Percentiles rank a stretch among this genome's conserved stretches.
Evolutionary conservation across 1,140 invertebrate species (phyloP).

Genomic region (Drosophila rufa): DNA sequence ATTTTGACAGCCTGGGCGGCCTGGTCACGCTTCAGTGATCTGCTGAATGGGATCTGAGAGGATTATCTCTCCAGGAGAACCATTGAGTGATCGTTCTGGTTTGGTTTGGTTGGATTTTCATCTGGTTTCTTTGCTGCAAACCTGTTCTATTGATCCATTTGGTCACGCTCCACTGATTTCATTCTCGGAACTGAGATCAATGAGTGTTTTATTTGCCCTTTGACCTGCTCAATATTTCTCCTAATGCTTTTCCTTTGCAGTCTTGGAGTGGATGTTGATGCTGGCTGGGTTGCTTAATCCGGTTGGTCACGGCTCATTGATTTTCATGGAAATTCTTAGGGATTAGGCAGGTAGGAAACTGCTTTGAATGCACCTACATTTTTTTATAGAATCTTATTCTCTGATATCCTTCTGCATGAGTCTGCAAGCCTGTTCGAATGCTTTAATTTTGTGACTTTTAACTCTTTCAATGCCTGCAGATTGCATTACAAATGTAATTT

Average conservation of each 20-base stretch:
- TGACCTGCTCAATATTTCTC: background rate
- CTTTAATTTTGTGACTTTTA: conserved; percentile 42
- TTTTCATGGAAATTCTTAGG: conserved; percentile 10
- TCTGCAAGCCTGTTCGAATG: conserved; percentile 41
- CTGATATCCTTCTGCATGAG: background rate
- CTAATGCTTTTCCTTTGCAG: background rate
- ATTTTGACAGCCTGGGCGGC: conserved; percentile 39
- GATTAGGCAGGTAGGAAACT: background rate
- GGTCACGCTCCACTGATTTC: conserved; percentile 58
- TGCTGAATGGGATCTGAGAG: conserved; percentile 13
- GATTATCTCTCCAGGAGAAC: background rate
- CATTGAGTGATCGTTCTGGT: background rate
- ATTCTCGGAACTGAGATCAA: background rate
- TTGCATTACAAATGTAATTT: background rate
- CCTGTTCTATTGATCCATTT: conserved; percentile 50
- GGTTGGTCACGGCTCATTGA: conserved; percentile 38
- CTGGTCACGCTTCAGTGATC: conserved; percentile 33
- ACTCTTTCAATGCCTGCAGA: conserved; percentile 10
- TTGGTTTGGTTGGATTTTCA: background rate
- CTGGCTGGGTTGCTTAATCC: conserved; percentile 36
- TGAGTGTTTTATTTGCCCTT: background rate
- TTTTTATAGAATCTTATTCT: background rate
- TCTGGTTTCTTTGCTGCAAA: conserved; percentile 2
- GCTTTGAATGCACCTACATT: background rate
- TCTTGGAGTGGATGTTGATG: conserved; percentile 22